Evolutionary conservation across 2,888 invertebrate species (phyloP).

Genomic region (Hedya salicella): DNA sequence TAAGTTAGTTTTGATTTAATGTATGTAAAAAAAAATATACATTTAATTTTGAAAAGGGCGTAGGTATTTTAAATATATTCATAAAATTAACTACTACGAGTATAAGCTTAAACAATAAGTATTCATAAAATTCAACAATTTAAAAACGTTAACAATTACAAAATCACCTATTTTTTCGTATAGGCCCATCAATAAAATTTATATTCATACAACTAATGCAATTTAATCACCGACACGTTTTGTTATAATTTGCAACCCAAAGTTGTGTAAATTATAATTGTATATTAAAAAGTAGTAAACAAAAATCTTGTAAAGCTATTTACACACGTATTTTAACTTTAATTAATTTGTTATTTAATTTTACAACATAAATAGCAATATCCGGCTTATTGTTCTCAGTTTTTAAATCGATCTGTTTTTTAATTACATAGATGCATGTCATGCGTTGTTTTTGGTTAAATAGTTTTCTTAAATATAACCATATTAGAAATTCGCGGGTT

Average conservation of each 20-base stretch:
- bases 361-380: conserved; percentile 30
- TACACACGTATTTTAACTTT: conserved; percentile 31
- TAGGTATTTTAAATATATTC: conserved; percentile 47
- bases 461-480: not conserved
- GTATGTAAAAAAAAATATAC: conserved; percentile 37
- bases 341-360: conserved; percentile 27
- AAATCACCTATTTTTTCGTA: conserved; percentile 62
- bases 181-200: conserved; percentile 57
- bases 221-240: conserved; percentile 25
- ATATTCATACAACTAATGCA: conserved; percentile 53
- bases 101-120: conserved; percentile 66
- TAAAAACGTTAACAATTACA: conserved; percentile 80
- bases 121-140: conserved; percentile 79
- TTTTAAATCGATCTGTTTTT: not conserved
- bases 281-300: conserved; percentile 5
- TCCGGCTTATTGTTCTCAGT: not conserved
- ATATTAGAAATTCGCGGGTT: too few species aligned
- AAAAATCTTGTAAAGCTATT: conserved; percentile 27
- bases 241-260: conserved; percentile 4
- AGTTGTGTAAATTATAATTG: conserved; percentile 5
- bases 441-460: not conserved
- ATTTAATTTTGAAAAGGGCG: conserved; percentile 38
- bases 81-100: conserved; percentile 50
- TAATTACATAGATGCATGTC: not conserved
- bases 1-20: conserved; percentile 56